phyloP scores from a whole-genome alignment of 1,140 invertebrate genomes.

The Uloborus diversus region DNA sequence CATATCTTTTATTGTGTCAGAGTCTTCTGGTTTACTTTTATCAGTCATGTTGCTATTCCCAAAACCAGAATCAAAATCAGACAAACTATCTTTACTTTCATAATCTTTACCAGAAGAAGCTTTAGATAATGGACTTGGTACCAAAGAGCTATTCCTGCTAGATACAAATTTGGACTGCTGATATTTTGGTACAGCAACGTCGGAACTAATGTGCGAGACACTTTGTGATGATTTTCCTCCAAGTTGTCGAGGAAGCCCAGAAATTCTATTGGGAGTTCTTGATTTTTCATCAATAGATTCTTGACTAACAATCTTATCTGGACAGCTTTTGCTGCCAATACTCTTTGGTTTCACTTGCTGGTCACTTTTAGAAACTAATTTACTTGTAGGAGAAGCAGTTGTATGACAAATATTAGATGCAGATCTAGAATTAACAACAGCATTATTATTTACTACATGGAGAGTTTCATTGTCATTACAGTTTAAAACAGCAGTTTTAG shows the following conservation, averaged over 20 bases:
- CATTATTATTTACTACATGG: slow-evolving; percentile 53
- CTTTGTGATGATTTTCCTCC: neutral
- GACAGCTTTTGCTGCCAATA: slow-evolving; percentile 40
- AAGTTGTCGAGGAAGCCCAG: slow-evolving; percentile 1
- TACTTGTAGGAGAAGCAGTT: slow-evolving; percentile 26
- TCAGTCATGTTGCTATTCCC: slow-evolving; percentile 47
- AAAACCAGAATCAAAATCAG: slow-evolving; percentile 51
- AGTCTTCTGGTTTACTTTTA: slow-evolving; percentile 50
- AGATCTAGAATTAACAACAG: slow-evolving; percentile 37
- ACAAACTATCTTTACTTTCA: slow-evolving; percentile 38
- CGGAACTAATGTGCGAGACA: slow-evolving; percentile 1
- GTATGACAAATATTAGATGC: slow-evolving; percentile 26
- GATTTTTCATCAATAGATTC: slow-evolving; percentile 15
- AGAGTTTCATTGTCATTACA: slow-evolving; percentile 39
- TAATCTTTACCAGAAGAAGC: slow-evolving; percentile 21
- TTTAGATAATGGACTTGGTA: slow-evolving; percentile 23
- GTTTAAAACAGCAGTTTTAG: slow-evolving; percentile 1
- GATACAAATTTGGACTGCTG: neutral
- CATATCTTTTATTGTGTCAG: slow-evolving; percentile 50
- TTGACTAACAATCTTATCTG: slow-evolving; percentile 41
- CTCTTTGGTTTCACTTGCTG: slow-evolving; percentile 33
- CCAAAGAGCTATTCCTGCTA: slow-evolving; percentile 13
- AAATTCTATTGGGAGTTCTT: slow-evolving; percentile 10
- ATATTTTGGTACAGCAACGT: slow-evolving; percentile 1
- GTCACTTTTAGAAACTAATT: neutral